Base-by-base conservation (phyloP, 2,797 vertebrate species). In the Pterois miles region DNA sequence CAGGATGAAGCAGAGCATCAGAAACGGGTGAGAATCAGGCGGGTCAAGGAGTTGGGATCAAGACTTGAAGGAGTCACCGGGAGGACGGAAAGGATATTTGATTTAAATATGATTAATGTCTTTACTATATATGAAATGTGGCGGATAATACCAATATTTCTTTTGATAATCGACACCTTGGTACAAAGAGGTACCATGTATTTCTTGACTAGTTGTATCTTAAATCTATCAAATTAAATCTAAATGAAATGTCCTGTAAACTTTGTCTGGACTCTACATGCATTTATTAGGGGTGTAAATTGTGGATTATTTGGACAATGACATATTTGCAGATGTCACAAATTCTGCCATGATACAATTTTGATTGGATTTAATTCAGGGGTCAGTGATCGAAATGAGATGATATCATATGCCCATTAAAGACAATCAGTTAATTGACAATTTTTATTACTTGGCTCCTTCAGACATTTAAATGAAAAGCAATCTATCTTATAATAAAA, bases 1-100 rank as follows among this genome's bases (percentile, higher is more conserved):
- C 74, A 88, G 82, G 76, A 72, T 65, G 82, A 75, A 74, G 83
- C 66, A 34, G 59, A 85, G 78, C 74, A 81, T 74, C 82, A 7
- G 75, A 67, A 12, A 34, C 5, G 16, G 71, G 58, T 36, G 14
- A 54, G 53, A 78, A 71, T 10, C 65, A 57, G 59, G 60, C 48
- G 14, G 86, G 87, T 91, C 83, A 71, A 76, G 58, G 72, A 75
- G 73, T 38, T 23, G 5, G 76, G 62, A 76, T 59, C 23, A 50
- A 67, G 73, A 82, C 40, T 6, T 58, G n/a, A n/a, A n/a, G n/a
- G n/a, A n/a, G n/a, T n/a, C n/a, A n/a, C n/a, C n/a, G n/a, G n/a
- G n/a, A n/a, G n/a, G n/a, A n/a, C n/a, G n/a, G 31, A 14, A 73
- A 2, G n/a, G 25, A 22, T 6, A 20, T 62, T 60, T 33, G 6